Conservation (phyloP, 2,888 invertebrate species). For the Cremastobaeus sp. region DNA sequence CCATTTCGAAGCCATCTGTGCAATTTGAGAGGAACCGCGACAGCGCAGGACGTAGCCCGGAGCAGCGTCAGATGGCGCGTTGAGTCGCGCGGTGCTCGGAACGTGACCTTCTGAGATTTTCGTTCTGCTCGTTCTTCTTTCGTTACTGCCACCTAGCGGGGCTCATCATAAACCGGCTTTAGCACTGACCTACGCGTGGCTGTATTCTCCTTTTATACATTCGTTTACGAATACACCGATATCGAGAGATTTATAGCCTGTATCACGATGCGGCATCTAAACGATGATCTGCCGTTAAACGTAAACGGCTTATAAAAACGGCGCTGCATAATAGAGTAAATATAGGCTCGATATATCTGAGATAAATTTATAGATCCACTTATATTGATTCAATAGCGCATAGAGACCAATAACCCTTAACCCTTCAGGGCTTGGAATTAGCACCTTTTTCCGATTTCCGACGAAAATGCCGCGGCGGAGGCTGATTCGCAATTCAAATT, state of each 20-base stretch:
- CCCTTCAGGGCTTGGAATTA: conserved; percentile 58
- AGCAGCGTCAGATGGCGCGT: conserved; percentile 73
- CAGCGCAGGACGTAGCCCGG: conserved; percentile 61
- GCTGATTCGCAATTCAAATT: no score
- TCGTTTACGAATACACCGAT: conserved; percentile 64
- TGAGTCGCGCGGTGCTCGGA: conserved; percentile 60
- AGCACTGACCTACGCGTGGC: conserved; percentile 75
- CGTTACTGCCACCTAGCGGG: conserved; percentile 69
- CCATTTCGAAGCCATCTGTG: conserved; percentile 68
- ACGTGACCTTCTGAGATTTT: conserved; percentile 54
- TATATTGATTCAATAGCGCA: conserved; percentile 60
- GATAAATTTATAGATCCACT: conserved; percentile 77
- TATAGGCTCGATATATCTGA: conserved; percentile 73
- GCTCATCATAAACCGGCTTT: conserved; percentile 55
- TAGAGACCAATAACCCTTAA: conserved; percentile 66
- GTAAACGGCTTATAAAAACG: conserved; percentile 74
- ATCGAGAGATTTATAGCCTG: conserved; percentile 72
- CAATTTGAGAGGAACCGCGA: conserved; percentile 67
- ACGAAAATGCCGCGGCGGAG: no score
- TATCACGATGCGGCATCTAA: conserved; percentile 77
- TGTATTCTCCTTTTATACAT: conserved; percentile 67
- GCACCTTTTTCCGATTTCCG: no score
- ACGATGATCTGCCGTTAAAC: conserved; percentile 77
- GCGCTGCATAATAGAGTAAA: conserved; percentile 78
- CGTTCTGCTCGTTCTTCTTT: conserved; percentile 46